A percentile compares a stretch with the other conserved stretches of the same genome.
Conservation (phyloP, 2,797 vertebrate genomes). For the Macroramphosus scolopax region DNA sequence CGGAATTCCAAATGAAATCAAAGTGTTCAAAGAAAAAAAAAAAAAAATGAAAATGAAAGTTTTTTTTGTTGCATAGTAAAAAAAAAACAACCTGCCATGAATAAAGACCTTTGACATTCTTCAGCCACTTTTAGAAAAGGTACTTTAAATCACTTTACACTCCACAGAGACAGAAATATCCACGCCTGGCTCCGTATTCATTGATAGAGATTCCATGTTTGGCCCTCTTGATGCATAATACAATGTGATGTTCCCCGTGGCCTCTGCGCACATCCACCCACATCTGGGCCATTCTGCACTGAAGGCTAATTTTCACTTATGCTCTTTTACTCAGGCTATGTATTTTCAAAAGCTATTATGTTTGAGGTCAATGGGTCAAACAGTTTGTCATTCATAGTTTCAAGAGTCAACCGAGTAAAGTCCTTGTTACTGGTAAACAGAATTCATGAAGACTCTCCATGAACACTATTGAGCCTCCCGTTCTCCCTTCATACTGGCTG, state of each 20-base stretch:
- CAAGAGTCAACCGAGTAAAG: too few relatives aligned
- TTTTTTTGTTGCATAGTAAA: not conserved
- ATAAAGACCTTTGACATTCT: not conserved
- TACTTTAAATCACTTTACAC: not conserved
- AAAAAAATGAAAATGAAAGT: too few relatives aligned
- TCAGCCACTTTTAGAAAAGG: not conserved
- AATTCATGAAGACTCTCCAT: slow-evolving; percentile 14
- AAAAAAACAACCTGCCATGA: not conserved
- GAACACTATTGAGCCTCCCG: not conserved
- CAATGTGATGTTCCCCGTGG: slow-evolving; percentile 3
- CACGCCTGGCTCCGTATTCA: slow-evolving; percentile 4
- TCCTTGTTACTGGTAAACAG: slow-evolving; percentile 11
- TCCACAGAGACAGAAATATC: slow-evolving; percentile 1
- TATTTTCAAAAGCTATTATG: slow-evolving; percentile 29
- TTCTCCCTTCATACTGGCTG: not conserved
- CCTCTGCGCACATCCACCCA: slow-evolving; percentile 1
- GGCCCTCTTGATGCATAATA: slow-evolving; percentile 9
- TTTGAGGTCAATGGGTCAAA: slow-evolving; percentile 32
- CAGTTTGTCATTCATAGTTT: slow-evolving; percentile 13
- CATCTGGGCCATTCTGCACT: slow-evolving; percentile 9
- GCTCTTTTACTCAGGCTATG: not conserved
- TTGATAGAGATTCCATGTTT: slow-evolving; percentile 6
- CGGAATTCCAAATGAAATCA: too few relatives aligned
- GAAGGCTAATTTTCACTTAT: slow-evolving; percentile 23
- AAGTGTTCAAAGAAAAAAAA: too few relatives aligned